Base-by-base conservation (phyloP, 2,113 vertebrate species). In the Macquaria australasica region DNA sequence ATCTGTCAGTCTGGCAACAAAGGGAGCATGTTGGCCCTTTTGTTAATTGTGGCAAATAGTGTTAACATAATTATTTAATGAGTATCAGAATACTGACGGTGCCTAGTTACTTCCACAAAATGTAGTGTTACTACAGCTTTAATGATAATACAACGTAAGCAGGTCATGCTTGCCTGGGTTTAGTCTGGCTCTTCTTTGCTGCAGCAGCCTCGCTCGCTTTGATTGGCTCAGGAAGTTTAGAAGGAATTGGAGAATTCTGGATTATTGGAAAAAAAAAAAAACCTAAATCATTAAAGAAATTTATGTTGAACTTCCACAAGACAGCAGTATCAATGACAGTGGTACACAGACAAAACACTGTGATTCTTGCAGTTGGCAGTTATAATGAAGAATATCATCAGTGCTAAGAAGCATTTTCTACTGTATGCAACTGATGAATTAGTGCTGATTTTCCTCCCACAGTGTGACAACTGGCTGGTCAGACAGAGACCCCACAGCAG, bases 141-240 rank as follows among this genome's bases (percentile, higher is more conserved):
- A 78, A 80, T 25, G 41, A 62, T 56, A 85, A 67, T 39, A 68
- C n/a, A 69, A 15, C 77, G 68, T 45, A 70, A 83, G 77, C 60
- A 50, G 74, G 73, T 77, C 59, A 71, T 56, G 63, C 92, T 95
- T 93, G 97, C 98, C 98, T 98, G 94, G 98, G 95, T 91, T 99
- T 99, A 34, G 95, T 95, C 83, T 96, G 96, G 90, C 94, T 98
- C 95, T 99, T 99, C 96, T 98, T 99, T 53, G 97, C 97, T 79
- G 98, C 98, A 67, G 98, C 98, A 91, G 98, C 98, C 90, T 99
- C 98, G 16, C 98, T 99, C 0, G 98, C 98, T 97, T 97, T 97
- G 85, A 99, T 93, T 28, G 98, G 98, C 83, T 99, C 98, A 48
- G 98, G 98, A 89, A 99, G 98, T 90, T 98, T 99, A 56, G 96